phyloP scores from a whole-genome alignment of 2,888 invertebrate genomes.

The Blastobasis lacticolella region DNA sequence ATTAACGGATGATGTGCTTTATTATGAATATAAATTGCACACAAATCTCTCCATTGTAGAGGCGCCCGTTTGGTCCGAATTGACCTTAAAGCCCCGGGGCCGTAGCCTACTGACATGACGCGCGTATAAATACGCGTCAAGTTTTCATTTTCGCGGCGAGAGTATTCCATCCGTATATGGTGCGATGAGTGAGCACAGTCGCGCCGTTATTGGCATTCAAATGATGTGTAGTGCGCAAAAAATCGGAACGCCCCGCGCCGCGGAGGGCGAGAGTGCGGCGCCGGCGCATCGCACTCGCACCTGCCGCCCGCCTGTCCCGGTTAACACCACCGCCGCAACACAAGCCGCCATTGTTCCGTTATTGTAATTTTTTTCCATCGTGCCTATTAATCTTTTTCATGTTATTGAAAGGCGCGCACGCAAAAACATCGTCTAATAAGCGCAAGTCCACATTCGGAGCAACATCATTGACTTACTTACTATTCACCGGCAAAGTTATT shows the following conservation, averaged over 20 bases:
- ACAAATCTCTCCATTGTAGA: conserved; percentile 2
- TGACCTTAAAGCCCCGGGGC: conserved; percentile 24
- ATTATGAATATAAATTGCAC: not conserved
- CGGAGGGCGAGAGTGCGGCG: conserved; percentile 32
- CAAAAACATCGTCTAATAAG: conserved; percentile 11
- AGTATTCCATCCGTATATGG: conserved; percentile 53
- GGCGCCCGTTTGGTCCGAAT: conserved; percentile 3
- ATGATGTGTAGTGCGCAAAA: conserved; percentile 48
- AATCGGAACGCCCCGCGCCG: conserved; percentile 42
- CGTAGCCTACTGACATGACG: conserved; percentile 36
- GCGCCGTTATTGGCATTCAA: conserved; percentile 59
- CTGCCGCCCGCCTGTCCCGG: conserved; percentile 46
- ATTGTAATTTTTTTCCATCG: conserved; percentile 36
- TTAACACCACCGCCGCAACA: conserved; percentile 24
- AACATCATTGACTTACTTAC: conserved; percentile 6
- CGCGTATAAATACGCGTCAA: conserved; percentile 34
- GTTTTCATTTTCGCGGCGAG: conserved; percentile 53
- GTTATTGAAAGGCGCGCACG: conserved; percentile 6
- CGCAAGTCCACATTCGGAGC: conserved; percentile 5
- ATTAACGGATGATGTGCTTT: not conserved
- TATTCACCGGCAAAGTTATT: conserved; percentile 3
- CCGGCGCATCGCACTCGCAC: conserved; percentile 16
- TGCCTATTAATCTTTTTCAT: conserved; percentile 25
- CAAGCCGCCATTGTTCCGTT: conserved; percentile 43
- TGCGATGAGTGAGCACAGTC: conserved; percentile 40